Conservation (phyloP, 2,888 invertebrate genomes). For the Dolichopus griseipennis region DNA sequence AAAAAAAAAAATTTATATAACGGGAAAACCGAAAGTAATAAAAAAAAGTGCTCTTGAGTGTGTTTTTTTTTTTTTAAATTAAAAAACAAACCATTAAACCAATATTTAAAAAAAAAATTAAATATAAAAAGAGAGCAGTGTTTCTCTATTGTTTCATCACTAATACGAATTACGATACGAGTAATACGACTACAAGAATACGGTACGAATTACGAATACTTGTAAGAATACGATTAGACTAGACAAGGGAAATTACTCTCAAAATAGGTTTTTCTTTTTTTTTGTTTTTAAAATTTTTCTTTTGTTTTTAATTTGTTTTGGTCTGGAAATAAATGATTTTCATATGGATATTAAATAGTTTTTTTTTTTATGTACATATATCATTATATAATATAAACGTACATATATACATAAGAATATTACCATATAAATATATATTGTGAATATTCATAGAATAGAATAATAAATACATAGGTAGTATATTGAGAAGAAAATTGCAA, state of each 20-base stretch:
- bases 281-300: not conserved
- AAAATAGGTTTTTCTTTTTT: not conserved
- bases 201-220: too few relatives aligned
- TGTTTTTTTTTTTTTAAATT: too few relatives aligned
- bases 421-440: too few relatives aligned
- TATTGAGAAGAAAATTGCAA: not conserved
- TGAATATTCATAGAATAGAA: too few relatives aligned
- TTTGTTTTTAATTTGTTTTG: not conserved
- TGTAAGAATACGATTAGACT: not conserved
- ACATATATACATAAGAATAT: too few relatives aligned
- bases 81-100: not conserved
- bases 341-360: not conserved
- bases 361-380: too few relatives aligned
- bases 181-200: too few relatives aligned
- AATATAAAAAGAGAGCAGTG: not conserved
- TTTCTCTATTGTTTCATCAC: too few relatives aligned
- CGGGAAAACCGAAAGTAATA: not conserved
- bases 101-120: not conserved
- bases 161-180: too few relatives aligned
- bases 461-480: too few relatives aligned
- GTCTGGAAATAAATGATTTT: constrained; percentile 2
- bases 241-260: not conserved
- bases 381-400: too few relatives aligned
- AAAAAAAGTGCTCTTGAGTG: not conserved
- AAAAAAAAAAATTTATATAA: not conserved